Evolutionary conservation across 1,140 invertebrate species (phyloP), one percentile per base, ranked within the genome.

Genomic region (Drosophila equinoxialis): DNA sequence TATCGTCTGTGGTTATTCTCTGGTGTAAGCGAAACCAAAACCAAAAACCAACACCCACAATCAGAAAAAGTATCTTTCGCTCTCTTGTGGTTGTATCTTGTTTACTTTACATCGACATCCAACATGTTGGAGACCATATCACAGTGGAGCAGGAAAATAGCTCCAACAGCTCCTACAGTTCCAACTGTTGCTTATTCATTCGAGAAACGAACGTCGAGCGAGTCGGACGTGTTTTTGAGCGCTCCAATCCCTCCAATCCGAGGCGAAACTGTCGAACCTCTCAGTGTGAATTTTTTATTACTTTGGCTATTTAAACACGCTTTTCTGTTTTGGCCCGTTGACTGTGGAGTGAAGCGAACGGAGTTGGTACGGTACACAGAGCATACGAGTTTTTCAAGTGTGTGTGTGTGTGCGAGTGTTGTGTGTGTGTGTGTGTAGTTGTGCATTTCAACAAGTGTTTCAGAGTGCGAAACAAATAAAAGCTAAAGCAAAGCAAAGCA

Each of bases 391-490:
- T 23, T 51, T 20, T 23, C 42, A 57, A 58, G 39, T 61, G 33
- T 64, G 33, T 68, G 51, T 68, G 51, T 42, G 64, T 63, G 55
- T 60, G 65, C 59, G 41, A 60, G 54, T 64, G 33, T 17, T 68
- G 51, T 42, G 51, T 65, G 55, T 68, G 65, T 68, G 65, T 63
- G 17, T 45, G 42, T 65, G 39, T 71, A 6, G 71, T 45, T 71
- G 51, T 71, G 55, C 42, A 55, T 65, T 71, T 70, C 62, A 75
- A 79, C 63, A 79, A 83, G 77, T 84, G 81, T 66, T 71, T 75
- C 17, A 17, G 35, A 67, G 74, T 80, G 77, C 61, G 37, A 74
- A 76, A 54, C 39, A 72, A 81, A 65, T 45, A 41, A 71, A 70
- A 51, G 45, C 45, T 64, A 48, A 58, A 65, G 67, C 45, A 41